Evolutionary conservation across 2,888 invertebrate species (phyloP).

Genomic region (Zhuqinia jingwanae): DNA sequence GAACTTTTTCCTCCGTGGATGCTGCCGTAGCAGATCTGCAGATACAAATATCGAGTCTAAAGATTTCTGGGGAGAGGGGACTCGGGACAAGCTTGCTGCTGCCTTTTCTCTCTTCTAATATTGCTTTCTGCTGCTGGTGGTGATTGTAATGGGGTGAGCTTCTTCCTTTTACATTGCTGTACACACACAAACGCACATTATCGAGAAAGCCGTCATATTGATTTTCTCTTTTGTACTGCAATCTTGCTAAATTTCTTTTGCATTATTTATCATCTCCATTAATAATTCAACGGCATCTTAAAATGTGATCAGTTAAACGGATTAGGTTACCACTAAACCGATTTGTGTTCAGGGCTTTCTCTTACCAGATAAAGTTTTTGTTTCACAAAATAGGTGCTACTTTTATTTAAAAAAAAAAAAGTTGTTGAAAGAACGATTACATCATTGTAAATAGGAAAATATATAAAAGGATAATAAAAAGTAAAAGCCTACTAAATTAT

Average conservation of each 20-base stretch:
- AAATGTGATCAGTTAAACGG: conserved; percentile 33
- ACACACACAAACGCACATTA: conserved; percentile 3
- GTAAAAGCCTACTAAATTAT: neutral
- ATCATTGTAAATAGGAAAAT: neutral
- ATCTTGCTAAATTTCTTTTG: conserved; percentile 48
- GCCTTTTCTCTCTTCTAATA: conserved; percentile 14
- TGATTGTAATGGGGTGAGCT: conserved; percentile 67
- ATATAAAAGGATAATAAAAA: neutral
- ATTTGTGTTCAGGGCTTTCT: conserved; percentile 12
- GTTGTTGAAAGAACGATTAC: neutral
- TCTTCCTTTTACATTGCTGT: conserved; percentile 26
- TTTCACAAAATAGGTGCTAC: neutral
- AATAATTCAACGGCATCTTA: conserved; percentile 54
- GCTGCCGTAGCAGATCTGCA: conserved; percentile 65
- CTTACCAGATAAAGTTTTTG: neutral
- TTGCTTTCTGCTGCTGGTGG: conserved; percentile 29
- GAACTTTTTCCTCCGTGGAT: conserved; percentile 32
- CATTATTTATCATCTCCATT: conserved; percentile 64
- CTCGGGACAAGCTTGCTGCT: conserved; percentile 11
- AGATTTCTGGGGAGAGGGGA: conserved; percentile 26
- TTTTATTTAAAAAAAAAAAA: neutral
- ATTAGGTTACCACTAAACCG: conserved; percentile 55
- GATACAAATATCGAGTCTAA: conserved; percentile 32
- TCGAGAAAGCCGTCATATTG: conserved; percentile 44
- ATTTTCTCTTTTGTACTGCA: conserved; percentile 36